Percentiles rank a stretch among this genome's conserved stretches.
Evolutionary conservation across 2,797 vertebrate species (phyloP).

Genomic region (Enteromius thamalakanensis): DNA sequence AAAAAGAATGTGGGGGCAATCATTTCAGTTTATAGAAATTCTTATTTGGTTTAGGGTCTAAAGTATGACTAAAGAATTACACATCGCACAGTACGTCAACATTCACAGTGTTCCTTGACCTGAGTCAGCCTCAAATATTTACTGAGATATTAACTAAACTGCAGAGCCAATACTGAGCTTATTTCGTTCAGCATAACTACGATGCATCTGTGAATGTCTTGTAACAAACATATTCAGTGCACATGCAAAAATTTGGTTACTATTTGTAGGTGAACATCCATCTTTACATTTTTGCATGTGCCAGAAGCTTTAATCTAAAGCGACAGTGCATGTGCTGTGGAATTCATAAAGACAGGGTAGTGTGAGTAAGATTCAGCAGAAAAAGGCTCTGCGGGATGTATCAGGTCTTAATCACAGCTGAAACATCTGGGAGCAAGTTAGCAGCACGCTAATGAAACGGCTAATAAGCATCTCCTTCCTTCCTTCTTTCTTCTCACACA

Average conservation of each 20-base stretch:
- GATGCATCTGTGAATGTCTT: background rate
- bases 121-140: background rate
- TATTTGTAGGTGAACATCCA: background rate
- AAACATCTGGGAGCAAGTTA: conserved; percentile 75
- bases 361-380: conserved; percentile 32
- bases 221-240: background rate
- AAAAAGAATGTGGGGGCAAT: background rate
- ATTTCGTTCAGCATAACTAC: background rate
- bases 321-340: background rate
- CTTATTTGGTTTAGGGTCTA: conserved; percentile 4
- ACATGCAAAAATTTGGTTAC: background rate
- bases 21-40: background rate
- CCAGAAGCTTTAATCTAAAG: background rate
- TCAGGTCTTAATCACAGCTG: conserved; percentile 73
- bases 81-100: background rate
- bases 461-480: conserved; percentile 77
- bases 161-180: background rate
- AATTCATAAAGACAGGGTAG: background rate
- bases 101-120: background rate
- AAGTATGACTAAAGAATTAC: background rate
- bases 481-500: conserved; percentile 66
- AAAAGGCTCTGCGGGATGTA: conserved; percentile 53
- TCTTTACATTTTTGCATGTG: background rate
- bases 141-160: background rate
- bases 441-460: conserved; percentile 78